Evolutionary conservation across 2,888 invertebrate genomes (phyloP).

Genomic region (Rotaria macrura): DNA sequence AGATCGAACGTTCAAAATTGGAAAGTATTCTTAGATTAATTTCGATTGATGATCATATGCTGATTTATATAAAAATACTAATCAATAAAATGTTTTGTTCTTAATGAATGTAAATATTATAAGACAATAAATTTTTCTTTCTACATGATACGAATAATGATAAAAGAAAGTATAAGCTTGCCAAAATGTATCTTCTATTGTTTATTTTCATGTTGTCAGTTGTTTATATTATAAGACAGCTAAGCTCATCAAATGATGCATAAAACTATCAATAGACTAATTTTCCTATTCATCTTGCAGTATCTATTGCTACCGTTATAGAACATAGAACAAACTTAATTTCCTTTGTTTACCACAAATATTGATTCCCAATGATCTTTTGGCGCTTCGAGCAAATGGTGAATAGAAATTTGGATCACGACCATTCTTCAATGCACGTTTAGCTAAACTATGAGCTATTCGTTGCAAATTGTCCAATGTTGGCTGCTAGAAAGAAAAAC

Average conservation of each 20-base stretch:
- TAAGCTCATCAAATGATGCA: neutral
- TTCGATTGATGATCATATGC: too few species aligned
- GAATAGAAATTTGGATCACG: constrained; percentile 29
- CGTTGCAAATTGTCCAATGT: constrained; percentile 10
- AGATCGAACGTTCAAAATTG: too few species aligned
- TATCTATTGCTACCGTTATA: too few species aligned
- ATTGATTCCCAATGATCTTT: constrained; percentile 27
- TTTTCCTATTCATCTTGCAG: too few species aligned
- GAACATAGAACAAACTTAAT: too few species aligned
- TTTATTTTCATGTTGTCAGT: neutral
- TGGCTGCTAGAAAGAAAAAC: neutral
- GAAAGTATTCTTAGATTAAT: too few species aligned
- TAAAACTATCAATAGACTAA: neutral
- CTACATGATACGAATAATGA: neutral
- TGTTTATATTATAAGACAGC: neutral
- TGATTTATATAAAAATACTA: too few species aligned
- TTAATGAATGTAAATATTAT: too few species aligned
- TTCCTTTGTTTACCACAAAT: constrained; percentile 2
- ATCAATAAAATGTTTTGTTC: too few species aligned
- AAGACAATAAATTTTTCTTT: neutral
- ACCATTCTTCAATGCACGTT: constrained; percentile 22
- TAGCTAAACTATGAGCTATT: constrained; percentile 26
- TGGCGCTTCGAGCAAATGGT: constrained; percentile 28
- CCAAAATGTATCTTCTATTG: neutral
- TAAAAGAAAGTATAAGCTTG: neutral